Base-by-base conservation (phyloP, 2,113 vertebrate genomes). In the Ranitomeya variabilis region DNA sequence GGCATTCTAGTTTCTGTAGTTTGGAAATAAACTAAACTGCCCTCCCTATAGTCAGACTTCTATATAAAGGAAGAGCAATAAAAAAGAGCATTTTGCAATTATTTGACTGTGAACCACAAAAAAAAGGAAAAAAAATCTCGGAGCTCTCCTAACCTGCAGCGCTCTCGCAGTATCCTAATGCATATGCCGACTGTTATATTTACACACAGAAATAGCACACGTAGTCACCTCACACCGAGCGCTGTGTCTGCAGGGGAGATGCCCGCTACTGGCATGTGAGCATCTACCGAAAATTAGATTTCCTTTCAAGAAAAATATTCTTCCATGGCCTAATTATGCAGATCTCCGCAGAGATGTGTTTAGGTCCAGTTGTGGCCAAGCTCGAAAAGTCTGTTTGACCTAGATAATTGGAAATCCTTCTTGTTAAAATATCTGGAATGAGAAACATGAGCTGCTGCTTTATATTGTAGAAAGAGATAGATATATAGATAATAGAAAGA, bases 291-390 rank as follows among this genome's bases (percentile, higher is more conserved):
- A 67, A 60, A 85, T 85, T 85, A 55, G 66, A 66, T 86, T 87
- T 80, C 37, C 19, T 80, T 66, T 86, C 74, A 64, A 69, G 60
- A 87, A 64, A 19, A n/a, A 87, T 23, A 64, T 86, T 86, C 21
- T 64, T 82, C 86, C 60, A 79, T 66, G 37, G 60, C 86, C 62
- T 87, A 87, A 87, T 87, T 87, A 87, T 80, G 23, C 62, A 80
- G 86, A 80, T 66, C 86, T 80, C 77, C 52, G 3, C 66, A 60
- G 77, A 60, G 78, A 69, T 69, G 64, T 7, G 16, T 80, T 73
- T 52, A 71, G 66, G 86, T 59, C 78, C 86, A 73, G 51, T 81
- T 81, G 52, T 69, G 54, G 64, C 79, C 77, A 73, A 45, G 23
- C 45, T 57, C 15, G 54, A 66, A 37, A 66, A 37, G 78, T 60